Evolutionary conservation across 2,113 vertebrate species (phyloP), one percentile per base, ranked within the genome.

Genomic region (Phalacrocorax pelagicus): DNA sequence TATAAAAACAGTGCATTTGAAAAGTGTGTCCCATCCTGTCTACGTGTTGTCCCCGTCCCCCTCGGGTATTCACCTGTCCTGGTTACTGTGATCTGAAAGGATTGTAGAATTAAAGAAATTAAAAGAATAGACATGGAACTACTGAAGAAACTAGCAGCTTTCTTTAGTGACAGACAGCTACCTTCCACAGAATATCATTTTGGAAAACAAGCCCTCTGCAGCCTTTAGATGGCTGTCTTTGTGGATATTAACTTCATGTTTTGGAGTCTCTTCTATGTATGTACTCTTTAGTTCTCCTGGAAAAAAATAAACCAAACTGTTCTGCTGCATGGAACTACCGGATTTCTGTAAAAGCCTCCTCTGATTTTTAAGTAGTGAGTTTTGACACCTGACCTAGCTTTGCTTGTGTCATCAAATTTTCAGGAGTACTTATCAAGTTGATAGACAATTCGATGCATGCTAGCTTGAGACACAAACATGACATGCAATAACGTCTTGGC

Each of bases 31-130:
- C 38, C 42, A 54, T 65, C 30, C 36, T 78, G 46, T 23, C 29
- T 0, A 0, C 29, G 24, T 67, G 62, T 49, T 2, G 0, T 22
- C 26, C 17, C 29, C 20, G 4, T 51, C 24, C 9, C 16, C 27
- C 10, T 52, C 3, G 8, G 49, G 52, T 78, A 14, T 74, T 87
- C 59, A 58, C 46, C 49, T 47, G n/a, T 74, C 61, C 47, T 91
- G 65, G 30, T 67, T 55, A 52, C 38, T 88, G 40, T 62, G 46
- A 62, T 40, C 90, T 81, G 71, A 71, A 61, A 92, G 67, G 92
- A 54, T 12, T 2, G 16, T 12, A 29, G 24, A 57, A 26, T 46
- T 86, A 9, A 47, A 59, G 52, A 40, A 67, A 44, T 34, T n/a
- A 15, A 38, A 87, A 57, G 42, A 59, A 7, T 22, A 82, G 54